phyloP scores from a whole-genome alignment of 2,113 vertebrate species.

The Nesogale talazaci region DNA sequence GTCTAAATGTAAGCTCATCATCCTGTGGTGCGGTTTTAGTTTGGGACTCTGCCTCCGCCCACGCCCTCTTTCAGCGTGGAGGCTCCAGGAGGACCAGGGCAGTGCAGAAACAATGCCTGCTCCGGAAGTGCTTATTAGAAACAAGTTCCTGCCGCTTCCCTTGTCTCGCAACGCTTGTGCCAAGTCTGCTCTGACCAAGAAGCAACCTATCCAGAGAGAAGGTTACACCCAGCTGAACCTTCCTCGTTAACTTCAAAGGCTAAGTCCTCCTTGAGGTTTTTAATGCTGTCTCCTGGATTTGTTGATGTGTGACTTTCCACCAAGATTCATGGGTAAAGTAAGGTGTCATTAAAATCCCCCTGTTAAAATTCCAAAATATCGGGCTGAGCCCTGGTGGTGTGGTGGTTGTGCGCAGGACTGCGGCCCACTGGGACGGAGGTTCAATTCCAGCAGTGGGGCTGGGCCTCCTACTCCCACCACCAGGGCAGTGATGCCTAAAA shows the following conservation, averaged over 20 bases:
- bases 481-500: too few species aligned
- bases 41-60: neutral
- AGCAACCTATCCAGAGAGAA: conserved; percentile 7
- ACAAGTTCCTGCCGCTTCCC: neutral
- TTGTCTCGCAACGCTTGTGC: neutral
- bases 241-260: conserved; percentile 11
- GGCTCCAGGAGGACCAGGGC: neutral
- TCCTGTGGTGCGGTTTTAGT: neutral
- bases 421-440: too few species aligned
- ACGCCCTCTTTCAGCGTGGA: neutral
- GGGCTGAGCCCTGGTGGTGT: too few species aligned
- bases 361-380: too few species aligned
- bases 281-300: neutral
- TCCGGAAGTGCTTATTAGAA: conserved; percentile 53
- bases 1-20: neutral
- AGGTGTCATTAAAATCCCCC: too few species aligned
- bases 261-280: neutral
- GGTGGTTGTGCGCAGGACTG: too few species aligned
- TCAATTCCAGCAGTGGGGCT: too few species aligned
- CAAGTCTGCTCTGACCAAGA: neutral
- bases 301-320: neutral
- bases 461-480: too few species aligned
- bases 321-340: neutral
- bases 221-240: neutral
- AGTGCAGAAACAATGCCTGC: neutral